Base-by-base conservation (phyloP, 2,888 invertebrate genomes). In the Chrysina gloriosa region DNA sequence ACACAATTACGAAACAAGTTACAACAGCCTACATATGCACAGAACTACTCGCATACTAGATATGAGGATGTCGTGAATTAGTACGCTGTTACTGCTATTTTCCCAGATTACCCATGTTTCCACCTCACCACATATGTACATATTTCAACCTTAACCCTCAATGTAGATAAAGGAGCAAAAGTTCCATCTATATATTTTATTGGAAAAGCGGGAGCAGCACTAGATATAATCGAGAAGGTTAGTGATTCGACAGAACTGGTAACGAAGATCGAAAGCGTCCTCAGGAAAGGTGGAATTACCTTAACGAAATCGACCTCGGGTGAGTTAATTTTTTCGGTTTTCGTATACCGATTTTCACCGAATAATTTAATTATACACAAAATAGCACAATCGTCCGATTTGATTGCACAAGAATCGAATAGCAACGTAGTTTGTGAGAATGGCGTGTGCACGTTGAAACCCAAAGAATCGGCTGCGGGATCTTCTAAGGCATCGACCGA, bases 131-230 rank as follows among this genome's bases (percentile, higher is more conserved):
- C 3, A 14, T 7, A 27, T 1, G 2, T 25, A 7, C 5, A 27
- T 42, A 9, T 42, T 5, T 42, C 21, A 3, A 16, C 34, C 25
- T 65, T 52, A 64, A 36, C 16, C 9, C 14, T 16, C 9, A 16
- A 3, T 14, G n/a, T 42, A 93, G 92, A 92, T 81, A 90, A 91
- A 81, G 85, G 91, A 74, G 91, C 90, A 9, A 90, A 91, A 0
- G 87, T 92, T 3, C 96, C 96, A 0, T 94, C 94, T 0, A 82
- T 94, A 61, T 96, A 93, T 84, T 95, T 96, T 79, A 96, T 97
- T 79, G 94, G 93, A 0, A 86, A 89, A 64, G 89, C 90, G 77
- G 96, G 96, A 0, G 86, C 88, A 0, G 93, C 96, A 0, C 77
- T 96, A 63, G 94, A 95, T 80, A 89, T 96, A 63, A 88, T 94